Base-by-base conservation (phyloP, 1,140 invertebrate species). In the Conus betulinus region DNA sequence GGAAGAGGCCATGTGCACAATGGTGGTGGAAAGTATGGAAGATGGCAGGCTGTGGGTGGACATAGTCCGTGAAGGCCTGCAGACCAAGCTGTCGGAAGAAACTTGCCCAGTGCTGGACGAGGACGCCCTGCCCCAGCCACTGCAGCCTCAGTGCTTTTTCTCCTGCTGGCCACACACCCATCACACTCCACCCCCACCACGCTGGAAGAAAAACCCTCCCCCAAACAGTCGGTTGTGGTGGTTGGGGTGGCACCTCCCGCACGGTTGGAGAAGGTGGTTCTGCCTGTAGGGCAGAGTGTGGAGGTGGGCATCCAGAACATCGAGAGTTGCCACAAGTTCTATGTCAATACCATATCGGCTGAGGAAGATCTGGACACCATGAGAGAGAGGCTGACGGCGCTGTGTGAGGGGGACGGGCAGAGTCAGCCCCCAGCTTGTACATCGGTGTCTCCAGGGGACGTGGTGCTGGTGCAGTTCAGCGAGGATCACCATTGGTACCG, bases 401-500 rank as follows among this genome's bases (percentile, higher is more conserved):
- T 78, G n/a, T 76, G 85, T 52, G 25, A 23, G n/a, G 51, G 71
- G n/a, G 6, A 27, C 15, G 5, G 10, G 10, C 39, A 55, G 51
- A 1, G 23, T 3, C 23, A 3, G 4, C 53, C 85, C 8, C 27
- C 11, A 7, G 23, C 52, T 8, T 27, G 60, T 27, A 7, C 25
- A 52, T 15, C 39, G 1, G 74, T 27, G 17, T 23, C 27, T 5
- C 7, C 7, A 5, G 85, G 71, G 3, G 82, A 89, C 55, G n/a
- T 85, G 5, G 89, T 90, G 11, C 87, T 89, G 39, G 89, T 79
- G 17, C 71, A 88, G 76, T 92, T 85, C 84, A 88, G 82, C 74
- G 63, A 15, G 11, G 91, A 91, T 51, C 52, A 84, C 0, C 86
- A 79, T 51, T 92, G 91, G 91, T 91, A 92, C 67, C 79, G 90